A percentile compares a stretch with the other conserved stretches of the same genome.
phyloP scores from a whole-genome alignment of 2,113 vertebrate genomes.

The Podiceps cristatus region DNA sequence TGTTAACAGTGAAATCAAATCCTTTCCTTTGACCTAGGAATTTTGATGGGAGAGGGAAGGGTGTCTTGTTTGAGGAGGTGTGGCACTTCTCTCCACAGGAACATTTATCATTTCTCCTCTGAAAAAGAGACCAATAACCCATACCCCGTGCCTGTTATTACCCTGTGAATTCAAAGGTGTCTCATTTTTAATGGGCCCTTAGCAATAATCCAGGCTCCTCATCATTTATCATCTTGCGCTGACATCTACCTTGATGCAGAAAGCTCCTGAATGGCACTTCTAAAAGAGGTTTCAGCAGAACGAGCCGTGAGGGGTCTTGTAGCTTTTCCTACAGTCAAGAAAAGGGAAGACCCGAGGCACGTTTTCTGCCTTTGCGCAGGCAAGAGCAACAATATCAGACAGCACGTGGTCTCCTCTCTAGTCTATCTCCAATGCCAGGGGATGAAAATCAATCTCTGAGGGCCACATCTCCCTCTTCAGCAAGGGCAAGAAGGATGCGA shows the following conservation, averaged over 20 bases:
- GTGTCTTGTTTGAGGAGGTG: conserved; percentile 18
- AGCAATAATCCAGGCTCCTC: conserved; percentile 34
- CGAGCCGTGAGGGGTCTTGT: background rate
- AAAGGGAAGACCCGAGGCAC: background rate
- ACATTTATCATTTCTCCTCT: conserved; percentile 65
- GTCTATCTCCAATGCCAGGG: background rate
- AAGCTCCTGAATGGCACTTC: conserved; percentile 34
- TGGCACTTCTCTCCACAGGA: conserved; percentile 35
- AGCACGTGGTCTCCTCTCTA: fast-evolving
- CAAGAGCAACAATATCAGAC: background rate
- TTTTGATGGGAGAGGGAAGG: conserved; percentile 45
- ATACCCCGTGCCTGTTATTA: conserved; percentile 55
- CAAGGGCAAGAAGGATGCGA: background rate
- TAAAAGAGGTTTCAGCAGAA: conserved; percentile 16
- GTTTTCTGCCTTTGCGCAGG: background rate
- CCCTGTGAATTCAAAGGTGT: conserved; percentile 56
- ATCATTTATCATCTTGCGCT: conserved; percentile 38
- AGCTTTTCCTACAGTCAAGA: background rate
- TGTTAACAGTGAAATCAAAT: conserved; percentile 68
- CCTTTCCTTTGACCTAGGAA: conserved; percentile 53
- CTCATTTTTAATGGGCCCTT: conserved; percentile 63
- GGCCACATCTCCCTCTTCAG: background rate
- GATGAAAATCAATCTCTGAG: background rate
- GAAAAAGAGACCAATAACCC: conserved; percentile 56
- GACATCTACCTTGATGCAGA: conserved; percentile 34